Conservation (phyloP, 2,113 vertebrate species). For the Elephantulus edwardii region DNA sequence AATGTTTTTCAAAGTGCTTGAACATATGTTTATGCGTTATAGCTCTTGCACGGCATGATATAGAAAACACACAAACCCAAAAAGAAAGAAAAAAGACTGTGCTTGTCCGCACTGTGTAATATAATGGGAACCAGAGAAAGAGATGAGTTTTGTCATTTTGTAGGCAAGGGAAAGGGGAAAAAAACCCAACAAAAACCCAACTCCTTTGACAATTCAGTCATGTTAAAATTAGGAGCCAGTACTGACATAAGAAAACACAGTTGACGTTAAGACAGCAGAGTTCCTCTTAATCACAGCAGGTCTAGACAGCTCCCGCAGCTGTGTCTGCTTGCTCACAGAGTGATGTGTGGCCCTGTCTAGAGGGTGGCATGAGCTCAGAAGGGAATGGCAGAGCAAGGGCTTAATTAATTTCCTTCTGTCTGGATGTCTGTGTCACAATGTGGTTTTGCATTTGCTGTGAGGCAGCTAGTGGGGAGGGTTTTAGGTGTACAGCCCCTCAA, state of each 20-base stretch:
- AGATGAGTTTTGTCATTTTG: slow-evolving; percentile 8
- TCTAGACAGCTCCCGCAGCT: slow-evolving; percentile 71
- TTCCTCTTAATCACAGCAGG: slow-evolving; percentile 67
- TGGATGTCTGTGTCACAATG: neutral
- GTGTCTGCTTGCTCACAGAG: slow-evolving; percentile 47
- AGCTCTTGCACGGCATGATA: neutral
- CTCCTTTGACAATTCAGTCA: slow-evolving; percentile 52
- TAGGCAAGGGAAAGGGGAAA: neutral
- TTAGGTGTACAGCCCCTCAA: neutral
- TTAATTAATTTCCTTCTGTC: slow-evolving; percentile 66
- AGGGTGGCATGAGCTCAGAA: slow-evolving; percentile 55
- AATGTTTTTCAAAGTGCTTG: slow-evolving; percentile 45
- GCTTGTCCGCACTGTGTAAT: neutral
- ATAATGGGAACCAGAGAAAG: slow-evolving; percentile 48
- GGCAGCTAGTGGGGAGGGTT: slow-evolving; percentile 6
- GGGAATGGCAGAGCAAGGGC: slow-evolving; percentile 39
- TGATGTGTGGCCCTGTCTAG: slow-evolving; percentile 46
- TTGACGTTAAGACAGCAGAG: slow-evolving; percentile 3
- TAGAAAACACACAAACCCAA: slow-evolving; percentile 45
- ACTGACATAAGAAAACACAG: slow-evolving; percentile 66
- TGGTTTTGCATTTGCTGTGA: slow-evolving; percentile 52
- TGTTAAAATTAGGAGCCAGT: slow-evolving; percentile 61
- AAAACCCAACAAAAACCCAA: neutral
- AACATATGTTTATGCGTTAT: slow-evolving; percentile 45
- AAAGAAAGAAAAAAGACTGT: neutral